Evolutionary conservation across 2,113 vertebrate genomes (phyloP), one percentile per base, ranked within the genome.

Genomic region (Marcusenius ussheri): DNA sequence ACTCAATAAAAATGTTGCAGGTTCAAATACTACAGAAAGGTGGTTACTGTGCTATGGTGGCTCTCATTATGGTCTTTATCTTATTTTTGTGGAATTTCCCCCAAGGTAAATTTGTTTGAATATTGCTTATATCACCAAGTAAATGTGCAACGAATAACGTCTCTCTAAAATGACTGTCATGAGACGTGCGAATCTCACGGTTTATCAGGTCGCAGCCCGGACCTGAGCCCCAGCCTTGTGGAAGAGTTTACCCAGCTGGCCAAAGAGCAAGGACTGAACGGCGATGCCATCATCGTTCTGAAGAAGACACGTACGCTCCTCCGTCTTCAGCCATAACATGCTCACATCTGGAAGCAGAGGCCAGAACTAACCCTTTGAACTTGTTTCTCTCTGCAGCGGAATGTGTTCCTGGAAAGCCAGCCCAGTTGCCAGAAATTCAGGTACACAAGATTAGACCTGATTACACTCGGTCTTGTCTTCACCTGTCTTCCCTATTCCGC

Each of bases 211-310:
- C 96, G 98, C 53, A 94, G 92, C 24, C 96, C 90, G 0, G 88
- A 95, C 49, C 93, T 99, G 89, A 94, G 96, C 7, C 92, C 94
- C 1, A 94, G 94, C 0, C 93, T 98, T 80, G 51, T 96, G 19
- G 95, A 96, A 0, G 95, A 96, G 46, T 99, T 98, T 93, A 95
- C 92, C 92, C 95, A 95, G 51, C 91, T 97, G 49, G 97, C 94
- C 70, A 91, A 93, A 92, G 90, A 96, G 0, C 93, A 97, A 90
- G 97, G 97, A 51, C 95, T 99, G 91, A 92, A 92, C 0, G 90
- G 93, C 0, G 94, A 96, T n/a, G 90, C 92, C 86, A 93, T 98
- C 58, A 91, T 96, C 90, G 93, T 94, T 9, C 91, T 96, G 91
- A 39, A 92, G 9, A 91, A 99, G 93, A 96, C 93, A 97, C 97